Conservation (phyloP, 2,113 vertebrate genomes). For the Charadrius vociferus region DNA sequence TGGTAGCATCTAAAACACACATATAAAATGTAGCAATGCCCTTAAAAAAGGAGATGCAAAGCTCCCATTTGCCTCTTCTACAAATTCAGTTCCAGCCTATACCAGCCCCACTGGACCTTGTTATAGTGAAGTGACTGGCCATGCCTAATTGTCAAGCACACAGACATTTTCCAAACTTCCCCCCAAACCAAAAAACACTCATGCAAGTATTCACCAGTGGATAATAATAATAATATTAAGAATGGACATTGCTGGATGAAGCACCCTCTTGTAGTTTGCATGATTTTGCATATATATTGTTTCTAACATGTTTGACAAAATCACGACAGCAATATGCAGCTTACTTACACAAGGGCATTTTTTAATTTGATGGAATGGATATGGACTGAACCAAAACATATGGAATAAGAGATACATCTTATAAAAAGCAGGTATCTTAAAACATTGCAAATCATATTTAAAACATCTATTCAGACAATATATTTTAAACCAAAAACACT, state of each 20-base stretch:
- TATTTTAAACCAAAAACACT: neutral
- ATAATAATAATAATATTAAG: neutral
- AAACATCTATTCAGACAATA: neutral
- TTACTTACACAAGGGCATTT: neutral
- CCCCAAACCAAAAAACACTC: neutral
- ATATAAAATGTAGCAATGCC: neutral
- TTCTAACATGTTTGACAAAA: neutral
- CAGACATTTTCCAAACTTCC: neutral
- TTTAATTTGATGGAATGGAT: neutral
- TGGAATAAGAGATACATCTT: neutral
- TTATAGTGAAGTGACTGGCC: neutral
- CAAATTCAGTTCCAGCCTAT: neutral
- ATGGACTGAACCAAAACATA: neutral
- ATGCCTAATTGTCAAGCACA: neutral
- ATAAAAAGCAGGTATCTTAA: neutral
- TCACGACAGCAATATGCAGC: neutral
- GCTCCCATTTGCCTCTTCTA: neutral
- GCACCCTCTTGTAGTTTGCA: rapidly evolving
- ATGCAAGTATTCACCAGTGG: neutral
- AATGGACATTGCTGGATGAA: neutral
- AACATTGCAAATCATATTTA: neutral
- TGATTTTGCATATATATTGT: neutral
- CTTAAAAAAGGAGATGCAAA: neutral
- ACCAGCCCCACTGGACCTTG: neutral
- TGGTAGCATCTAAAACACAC: neutral